phyloP scores from a whole-genome alignment of 1,140 invertebrate genomes.

The Holcopasites calliopsidis region DNA sequence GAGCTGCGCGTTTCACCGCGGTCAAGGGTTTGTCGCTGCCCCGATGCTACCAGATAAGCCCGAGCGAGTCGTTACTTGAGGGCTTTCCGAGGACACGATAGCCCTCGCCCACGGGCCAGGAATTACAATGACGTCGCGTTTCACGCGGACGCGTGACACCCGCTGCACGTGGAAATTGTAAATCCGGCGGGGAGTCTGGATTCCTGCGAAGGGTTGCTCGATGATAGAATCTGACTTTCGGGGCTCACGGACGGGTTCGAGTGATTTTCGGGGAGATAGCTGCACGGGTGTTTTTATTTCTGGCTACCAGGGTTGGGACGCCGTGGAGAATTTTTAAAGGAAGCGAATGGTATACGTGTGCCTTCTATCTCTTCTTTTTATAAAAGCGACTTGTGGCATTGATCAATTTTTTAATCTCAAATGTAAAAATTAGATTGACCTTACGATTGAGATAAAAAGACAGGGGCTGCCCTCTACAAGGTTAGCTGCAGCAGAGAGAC shows the following conservation, averaged over 20 bases:
- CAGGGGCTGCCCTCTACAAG: too few species aligned
- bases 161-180: slow-evolving; percentile 7
- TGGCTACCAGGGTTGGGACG: too few species aligned
- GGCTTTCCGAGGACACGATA: slow-evolving; percentile 68
- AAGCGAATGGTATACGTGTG: too few species aligned
- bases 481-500: too few species aligned
- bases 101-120: slow-evolving; percentile 51
- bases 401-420: too few species aligned
- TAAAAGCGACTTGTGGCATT: too few species aligned
- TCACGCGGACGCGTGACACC: slow-evolving; percentile 31
- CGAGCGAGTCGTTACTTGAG: slow-evolving; percentile 58
- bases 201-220: background rate
- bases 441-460: too few species aligned
- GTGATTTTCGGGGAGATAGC: background rate
- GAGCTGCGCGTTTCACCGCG: slow-evolving; percentile 37
- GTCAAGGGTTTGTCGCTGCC: too few species aligned
- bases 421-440: background rate
- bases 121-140: slow-evolving; percentile 53
- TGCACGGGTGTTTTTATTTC: too few species aligned
- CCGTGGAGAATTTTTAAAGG: too few species aligned
- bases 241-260: too few species aligned
- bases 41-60: slow-evolving; percentile 65
- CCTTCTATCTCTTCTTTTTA: too few species aligned
- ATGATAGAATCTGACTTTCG: background rate
- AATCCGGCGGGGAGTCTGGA: slow-evolving; percentile 10